Percentiles rank a stretch among this genome's conserved stretches.
Evolutionary conservation across 2,113 vertebrate genomes (phyloP).

Genomic region (Solea solea): DNA sequence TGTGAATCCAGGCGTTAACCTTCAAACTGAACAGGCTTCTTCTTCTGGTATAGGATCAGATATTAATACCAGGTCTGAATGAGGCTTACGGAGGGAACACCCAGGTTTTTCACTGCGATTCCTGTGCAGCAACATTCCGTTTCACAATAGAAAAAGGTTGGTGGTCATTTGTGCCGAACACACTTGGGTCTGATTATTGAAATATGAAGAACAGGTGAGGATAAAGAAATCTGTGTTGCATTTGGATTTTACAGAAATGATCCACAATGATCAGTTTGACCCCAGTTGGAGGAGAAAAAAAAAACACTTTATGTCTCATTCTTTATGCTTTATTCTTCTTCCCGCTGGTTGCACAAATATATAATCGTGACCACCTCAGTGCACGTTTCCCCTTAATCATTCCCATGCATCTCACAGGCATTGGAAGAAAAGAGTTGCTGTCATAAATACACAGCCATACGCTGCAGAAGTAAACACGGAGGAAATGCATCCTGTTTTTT

Average conservation of each 20-base stretch:
- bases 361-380: conserved; percentile 63
- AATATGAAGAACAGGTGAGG: conserved; percentile 5
- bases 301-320: conserved; percentile 8
- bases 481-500: conserved; percentile 51
- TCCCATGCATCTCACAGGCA: conserved; percentile 65
- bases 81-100: too few relatives aligned
- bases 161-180: background rate
- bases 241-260: background rate
- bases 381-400: conserved; percentile 74
- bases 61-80: too few relatives aligned
- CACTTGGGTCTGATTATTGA: conserved; percentile 22
- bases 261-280: conserved; percentile 34
- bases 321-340: conserved; percentile 35
- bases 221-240: background rate
- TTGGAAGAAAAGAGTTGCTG: conserved; percentile 59
- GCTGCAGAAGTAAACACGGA: conserved; percentile 70
- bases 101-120: too few relatives aligned
- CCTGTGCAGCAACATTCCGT: too few relatives aligned
- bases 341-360: conserved; percentile 66
- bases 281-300: conserved; percentile 56
- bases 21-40: too few relatives aligned
- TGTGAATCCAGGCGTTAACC: too few relatives aligned
- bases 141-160: too few relatives aligned
- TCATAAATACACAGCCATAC: conserved; percentile 63
- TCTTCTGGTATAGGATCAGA: too few relatives aligned